Conservation (phyloP, 2,113 vertebrate species). For the Cacatua alba region DNA sequence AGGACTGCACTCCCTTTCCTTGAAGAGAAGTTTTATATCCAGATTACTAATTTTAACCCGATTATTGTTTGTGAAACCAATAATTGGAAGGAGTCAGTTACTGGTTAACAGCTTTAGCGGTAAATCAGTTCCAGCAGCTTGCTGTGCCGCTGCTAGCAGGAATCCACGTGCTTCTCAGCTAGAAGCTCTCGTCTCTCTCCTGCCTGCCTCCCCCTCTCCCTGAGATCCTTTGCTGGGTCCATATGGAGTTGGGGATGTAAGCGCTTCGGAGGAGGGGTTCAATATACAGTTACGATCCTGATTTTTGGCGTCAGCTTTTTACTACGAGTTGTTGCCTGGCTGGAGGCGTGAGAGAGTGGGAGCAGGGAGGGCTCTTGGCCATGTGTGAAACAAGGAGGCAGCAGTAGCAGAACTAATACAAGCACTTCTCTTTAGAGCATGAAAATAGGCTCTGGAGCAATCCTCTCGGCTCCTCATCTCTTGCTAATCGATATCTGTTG, state of each 20-base stretch:
- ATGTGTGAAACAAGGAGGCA: not conserved
- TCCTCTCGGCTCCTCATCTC: not conserved
- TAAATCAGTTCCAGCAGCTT: conserved; percentile 55
- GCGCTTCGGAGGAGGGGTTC: conserved; percentile 29
- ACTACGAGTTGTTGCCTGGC: conserved; percentile 39
- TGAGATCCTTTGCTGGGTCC: conserved; percentile 24
- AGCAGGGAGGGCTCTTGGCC: not conserved
- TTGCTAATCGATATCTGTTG: not conserved
- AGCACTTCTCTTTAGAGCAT: not conserved
- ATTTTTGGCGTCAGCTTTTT: conserved; percentile 50
- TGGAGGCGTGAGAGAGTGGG: conserved; percentile 51
- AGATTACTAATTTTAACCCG: conserved; percentile 45
- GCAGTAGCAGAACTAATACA: conserved; percentile 17
- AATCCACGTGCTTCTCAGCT: conserved; percentile 58
- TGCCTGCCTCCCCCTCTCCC: not conserved
- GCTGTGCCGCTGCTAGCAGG: conserved; percentile 34
- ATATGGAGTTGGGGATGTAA: conserved; percentile 14
- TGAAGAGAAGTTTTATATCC: not conserved
- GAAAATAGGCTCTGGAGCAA: not conserved
- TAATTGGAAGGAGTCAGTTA: conserved; percentile 31
- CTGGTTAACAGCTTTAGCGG: conserved; percentile 27
- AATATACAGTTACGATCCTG: conserved; percentile 22
- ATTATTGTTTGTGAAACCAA: conserved; percentile 33
- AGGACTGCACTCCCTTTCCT: not conserved
- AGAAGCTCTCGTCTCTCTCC: not conserved